Evolutionary conservation across 2,888 invertebrate species (phyloP).

Genomic region (Hirtodrosophila trivittata): DNA sequence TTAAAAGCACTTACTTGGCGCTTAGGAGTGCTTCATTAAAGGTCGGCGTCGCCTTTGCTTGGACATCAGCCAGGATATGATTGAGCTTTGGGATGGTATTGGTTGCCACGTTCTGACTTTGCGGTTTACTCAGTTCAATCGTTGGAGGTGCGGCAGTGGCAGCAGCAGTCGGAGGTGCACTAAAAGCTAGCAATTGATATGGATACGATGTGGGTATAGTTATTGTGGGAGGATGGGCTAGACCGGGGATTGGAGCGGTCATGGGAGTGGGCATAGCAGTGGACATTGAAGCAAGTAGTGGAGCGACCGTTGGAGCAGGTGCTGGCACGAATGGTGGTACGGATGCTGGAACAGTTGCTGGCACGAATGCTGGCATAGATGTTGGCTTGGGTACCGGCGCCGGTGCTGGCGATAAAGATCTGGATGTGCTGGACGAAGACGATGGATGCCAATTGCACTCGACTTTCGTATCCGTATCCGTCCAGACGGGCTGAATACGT

Average conservation of each 20-base stretch:
- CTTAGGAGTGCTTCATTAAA: constrained; percentile 56
- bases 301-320: not conserved
- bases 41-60: constrained; percentile 4
- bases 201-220: not conserved
- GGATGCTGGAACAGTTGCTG: not conserved
- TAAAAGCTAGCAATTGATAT: not conserved
- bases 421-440: not conserved
- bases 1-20: constrained; percentile 48
- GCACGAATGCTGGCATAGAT: not conserved
- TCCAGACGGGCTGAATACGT: constrained; percentile 48
- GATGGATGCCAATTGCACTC: not conserved
- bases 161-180: not conserved
- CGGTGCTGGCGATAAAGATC: not conserved
- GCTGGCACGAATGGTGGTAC: not conserved
- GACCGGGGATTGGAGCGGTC: not conserved
- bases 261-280: not conserved
- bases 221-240: not conserved
- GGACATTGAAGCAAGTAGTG: too few relatives aligned
- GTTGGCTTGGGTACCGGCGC: not conserved
- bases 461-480: not conserved
- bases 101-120: constrained; percentile 23
- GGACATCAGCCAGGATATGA: not conserved
- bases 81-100: constrained; percentile 33
- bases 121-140: constrained; percentile 8
- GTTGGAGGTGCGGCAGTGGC: not conserved